Conservation (phyloP, 2,888 invertebrate genomes). For the Drosophila fungiperda region DNA sequence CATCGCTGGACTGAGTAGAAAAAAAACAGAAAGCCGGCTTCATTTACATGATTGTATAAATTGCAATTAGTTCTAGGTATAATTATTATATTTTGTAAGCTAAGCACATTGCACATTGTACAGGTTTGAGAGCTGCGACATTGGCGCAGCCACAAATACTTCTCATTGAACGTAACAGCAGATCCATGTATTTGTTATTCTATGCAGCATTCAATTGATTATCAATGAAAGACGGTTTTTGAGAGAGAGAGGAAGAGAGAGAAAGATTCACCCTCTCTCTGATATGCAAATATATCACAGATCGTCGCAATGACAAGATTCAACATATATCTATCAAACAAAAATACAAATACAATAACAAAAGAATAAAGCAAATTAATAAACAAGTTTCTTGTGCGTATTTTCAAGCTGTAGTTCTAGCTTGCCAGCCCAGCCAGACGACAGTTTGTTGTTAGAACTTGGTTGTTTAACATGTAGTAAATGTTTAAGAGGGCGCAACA, state of each 20-base stretch:
- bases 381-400: constrained; percentile 78
- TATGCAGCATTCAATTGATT: constrained; percentile 29
- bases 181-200: constrained; percentile 16
- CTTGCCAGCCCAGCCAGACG: constrained; percentile 31
- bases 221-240: constrained; percentile 16
- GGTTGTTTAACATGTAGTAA: constrained; percentile 56
- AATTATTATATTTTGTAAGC: constrained; percentile 19
- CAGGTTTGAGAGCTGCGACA: constrained; percentile 6
- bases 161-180: constrained; percentile 37
- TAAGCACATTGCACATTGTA: constrained; percentile 19
- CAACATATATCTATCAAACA: constrained; percentile 47
- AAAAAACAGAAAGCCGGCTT: constrained; percentile 3
- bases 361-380: constrained; percentile 56
- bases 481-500: constrained; percentile 21
- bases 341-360: constrained; percentile 34
- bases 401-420: constrained; percentile 47
- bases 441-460: constrained; percentile 73
- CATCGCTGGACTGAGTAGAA: constrained; percentile 97
- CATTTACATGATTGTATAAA: constrained; percentile 17
- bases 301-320: constrained; percentile 53
- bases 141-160: constrained; percentile 43
- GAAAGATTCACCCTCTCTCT: constrained; percentile 5
- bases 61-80: constrained; percentile 26
- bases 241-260: constrained; percentile 5
- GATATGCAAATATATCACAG: constrained; percentile 54